A percentile compares a stretch with the other conserved stretches of the same genome.
These are phyloP conservation scores for Micronycteris hirsuta DNA, from an alignment of 2,113 vertebrate species.

Conservation along the genomic window DNA sequence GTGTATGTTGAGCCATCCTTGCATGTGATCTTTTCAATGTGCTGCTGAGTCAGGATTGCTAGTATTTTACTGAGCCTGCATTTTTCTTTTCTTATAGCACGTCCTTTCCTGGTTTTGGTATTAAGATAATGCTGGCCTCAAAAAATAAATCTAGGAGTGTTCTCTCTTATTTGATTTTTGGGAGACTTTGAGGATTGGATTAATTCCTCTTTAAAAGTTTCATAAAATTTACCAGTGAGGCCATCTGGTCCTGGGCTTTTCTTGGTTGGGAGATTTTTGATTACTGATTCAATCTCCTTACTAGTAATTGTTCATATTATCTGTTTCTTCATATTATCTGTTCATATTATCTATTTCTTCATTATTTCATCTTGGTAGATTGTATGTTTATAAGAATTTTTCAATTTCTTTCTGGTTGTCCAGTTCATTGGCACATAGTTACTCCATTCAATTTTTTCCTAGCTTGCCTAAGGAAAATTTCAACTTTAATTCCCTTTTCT, in stretches of 20 bases:
- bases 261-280: background rate
- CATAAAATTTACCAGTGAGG: background rate
- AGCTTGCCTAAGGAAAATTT: background rate
- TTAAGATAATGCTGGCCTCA: background rate
- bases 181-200: background rate
- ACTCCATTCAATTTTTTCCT: background rate
- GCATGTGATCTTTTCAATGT: background rate
- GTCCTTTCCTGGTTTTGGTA: too few species aligned
- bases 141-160: background rate
- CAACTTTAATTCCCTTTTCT: background rate
- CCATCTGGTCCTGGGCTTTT: background rate
- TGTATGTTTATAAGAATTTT: background rate
- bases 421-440: background rate
- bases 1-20: background rate
- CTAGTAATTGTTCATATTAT: background rate
- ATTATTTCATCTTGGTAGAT: background rate
- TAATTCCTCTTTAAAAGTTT: background rate
- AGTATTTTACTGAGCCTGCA: background rate
- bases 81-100: too few species aligned
- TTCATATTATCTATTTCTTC: background rate
- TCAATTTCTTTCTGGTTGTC: background rate
- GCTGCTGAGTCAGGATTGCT: background rate
- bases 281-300: background rate
- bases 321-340: background rate
- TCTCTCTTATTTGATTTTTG: background rate